Conservation (phyloP, 2,888 invertebrate species). For the Chrysolina oricalcia region DNA sequence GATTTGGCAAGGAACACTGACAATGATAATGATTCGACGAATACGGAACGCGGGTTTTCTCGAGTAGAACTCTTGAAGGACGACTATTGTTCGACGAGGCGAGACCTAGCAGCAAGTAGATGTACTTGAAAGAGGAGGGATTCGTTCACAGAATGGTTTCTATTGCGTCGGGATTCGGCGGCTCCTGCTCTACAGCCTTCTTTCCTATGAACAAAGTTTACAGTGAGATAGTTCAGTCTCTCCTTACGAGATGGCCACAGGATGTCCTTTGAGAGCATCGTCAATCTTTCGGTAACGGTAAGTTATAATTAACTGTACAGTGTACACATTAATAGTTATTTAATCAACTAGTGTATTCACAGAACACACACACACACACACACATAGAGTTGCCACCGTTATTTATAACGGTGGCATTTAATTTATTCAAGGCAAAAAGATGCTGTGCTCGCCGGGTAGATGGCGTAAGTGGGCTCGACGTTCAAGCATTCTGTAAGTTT, state of each 20-base stretch:
- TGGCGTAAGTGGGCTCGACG: no score
- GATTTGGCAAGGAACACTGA: constrained; percentile 53
- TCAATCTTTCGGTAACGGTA: no score
- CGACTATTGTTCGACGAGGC: constrained; percentile 6
- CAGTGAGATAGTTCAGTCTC: not conserved
- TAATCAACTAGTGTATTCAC: no score
- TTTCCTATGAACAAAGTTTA: not conserved
- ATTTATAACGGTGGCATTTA: no score
- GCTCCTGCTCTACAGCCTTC: not conserved
- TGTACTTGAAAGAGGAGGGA: not conserved
- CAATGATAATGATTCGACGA: constrained; percentile 2
- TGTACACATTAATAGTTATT: no score
- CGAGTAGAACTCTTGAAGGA: constrained; percentile 24
- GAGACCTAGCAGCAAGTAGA: constrained; percentile 13
- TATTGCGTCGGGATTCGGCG: not conserved
- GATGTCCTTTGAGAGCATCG: not conserved
- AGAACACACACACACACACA: no score
- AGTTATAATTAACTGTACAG: no score
- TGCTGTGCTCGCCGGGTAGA: no score
- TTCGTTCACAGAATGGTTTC: not conserved
- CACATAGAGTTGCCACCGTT: no score
- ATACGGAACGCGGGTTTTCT: constrained; percentile 30
- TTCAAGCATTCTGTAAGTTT: no score
- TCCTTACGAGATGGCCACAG: not conserved
- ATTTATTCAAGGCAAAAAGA: no score